Evolutionary conservation across 2,113 vertebrate genomes (phyloP), one percentile per base, ranked within the genome.

Genomic region (Amphilophus citrinellus): DNA sequence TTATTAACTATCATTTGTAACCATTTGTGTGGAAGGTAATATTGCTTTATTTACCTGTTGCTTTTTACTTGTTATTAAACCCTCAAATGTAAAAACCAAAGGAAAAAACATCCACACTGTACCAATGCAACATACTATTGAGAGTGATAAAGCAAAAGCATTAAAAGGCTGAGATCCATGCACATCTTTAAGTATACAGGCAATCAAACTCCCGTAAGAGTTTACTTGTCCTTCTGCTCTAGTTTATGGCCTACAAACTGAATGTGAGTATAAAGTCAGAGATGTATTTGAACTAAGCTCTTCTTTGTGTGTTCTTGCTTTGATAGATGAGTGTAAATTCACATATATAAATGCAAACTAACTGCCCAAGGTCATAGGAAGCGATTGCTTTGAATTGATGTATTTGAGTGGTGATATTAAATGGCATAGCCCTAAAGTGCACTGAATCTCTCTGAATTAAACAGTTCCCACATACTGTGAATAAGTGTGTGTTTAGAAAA

Each of bases 401-500:
- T 79, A 82, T 88, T 86, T 88, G 56, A 76, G 68, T 1, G 14
- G 35, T 3, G 20, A 73, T 86, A 84, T 87, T 57, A 62, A 82
- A 87, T 63, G 62, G 35, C 66, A 5, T 61, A 22, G 53, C 68
- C 73, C 47, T 80, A 30, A 75, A 86, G 68, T 27, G 24, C 37
- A 56, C 65, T 63, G 79, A 88, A 90, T 86, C 61, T 79, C 76
- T 80, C 66, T 87, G 75, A 91, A 77, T 82, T 84, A 62, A 90
- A 77, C 32, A 73, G 61, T 82, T 37, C n/a, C 27, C 7, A n/a
- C 62, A 32, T 27, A 35, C n/a, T 47, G 27, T 22, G 62, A 44
- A 37, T 62, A 63, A 47, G 37, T 73, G 57, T 58, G 27, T 77
- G 81, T 83, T 81, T 61, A 53, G 32, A 39, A 63, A 84, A 83